These are phyloP conservation scores for Buceros bicornis DNA, from an alignment of 2,797 vertebrate genomes.

Conservation along the genomic window DNA sequence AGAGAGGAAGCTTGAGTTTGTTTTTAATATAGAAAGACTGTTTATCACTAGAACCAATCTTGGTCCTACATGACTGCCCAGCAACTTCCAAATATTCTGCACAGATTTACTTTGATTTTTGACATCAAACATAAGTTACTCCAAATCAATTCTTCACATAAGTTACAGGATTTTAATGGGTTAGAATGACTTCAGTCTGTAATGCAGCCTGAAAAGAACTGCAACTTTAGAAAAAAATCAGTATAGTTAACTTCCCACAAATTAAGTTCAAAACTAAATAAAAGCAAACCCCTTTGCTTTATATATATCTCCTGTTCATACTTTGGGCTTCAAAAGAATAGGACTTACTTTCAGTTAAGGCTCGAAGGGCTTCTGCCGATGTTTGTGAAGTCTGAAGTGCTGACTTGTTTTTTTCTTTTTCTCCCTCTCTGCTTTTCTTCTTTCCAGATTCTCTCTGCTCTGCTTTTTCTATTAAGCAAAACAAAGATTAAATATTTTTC, in stretches of 20 bases:
- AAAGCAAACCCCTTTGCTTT: background rate
- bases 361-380: slow-evolving; percentile 51
- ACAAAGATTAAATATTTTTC: slow-evolving; percentile 1
- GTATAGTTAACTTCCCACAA: background rate
- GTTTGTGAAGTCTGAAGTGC: slow-evolving; percentile 47
- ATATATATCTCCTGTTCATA: background rate
- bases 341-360: slow-evolving; percentile 75
- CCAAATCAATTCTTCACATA: background rate
- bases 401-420: slow-evolving; percentile 77
- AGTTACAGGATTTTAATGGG: background rate
- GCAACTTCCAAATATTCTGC: background rate
- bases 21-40: background rate
- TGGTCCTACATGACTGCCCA: background rate
- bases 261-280: background rate
- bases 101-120: background rate
- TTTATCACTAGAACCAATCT: background rate
- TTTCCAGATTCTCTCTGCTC: slow-evolving; percentile 77
- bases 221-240: background rate
- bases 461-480: slow-evolving; percentile 70
- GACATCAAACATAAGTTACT: background rate
- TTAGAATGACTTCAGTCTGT: background rate
- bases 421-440: slow-evolving; percentile 78
- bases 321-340: background rate
- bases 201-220: background rate
- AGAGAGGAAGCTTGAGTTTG: background rate